Evolutionary conservation across 2,797 vertebrate species (phyloP).

Genomic region (Fistularia tabacaria): DNA sequence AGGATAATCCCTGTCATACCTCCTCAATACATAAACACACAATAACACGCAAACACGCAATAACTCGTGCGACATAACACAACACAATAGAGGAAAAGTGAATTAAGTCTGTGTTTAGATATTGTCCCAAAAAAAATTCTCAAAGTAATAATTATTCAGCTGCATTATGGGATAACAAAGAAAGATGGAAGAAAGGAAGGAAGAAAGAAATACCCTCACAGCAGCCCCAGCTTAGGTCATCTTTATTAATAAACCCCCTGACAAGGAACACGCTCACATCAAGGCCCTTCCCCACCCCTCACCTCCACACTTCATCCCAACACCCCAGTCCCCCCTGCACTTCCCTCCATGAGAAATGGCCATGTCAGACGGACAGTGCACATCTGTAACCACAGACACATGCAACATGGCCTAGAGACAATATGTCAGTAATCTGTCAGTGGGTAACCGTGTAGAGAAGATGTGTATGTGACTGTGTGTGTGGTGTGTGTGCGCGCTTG

Average conservation of each 20-base stretch:
- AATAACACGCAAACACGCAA: constrained; percentile 16
- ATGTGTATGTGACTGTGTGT: constrained; percentile 32
- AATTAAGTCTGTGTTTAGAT: constrained; percentile 7
- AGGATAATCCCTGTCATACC: constrained; percentile 52
- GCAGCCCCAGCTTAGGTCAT: constrained; percentile 69
- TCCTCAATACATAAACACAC: constrained; percentile 9
- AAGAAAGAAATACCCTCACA: constrained; percentile 9
- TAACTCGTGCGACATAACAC: constrained; percentile 5
- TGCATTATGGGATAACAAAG: constrained; percentile 12
- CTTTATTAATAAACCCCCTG: constrained; percentile 78
- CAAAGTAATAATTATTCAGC: constrained; percentile 32
- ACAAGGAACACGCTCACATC: constrained; percentile 69
- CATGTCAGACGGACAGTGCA: constrained; percentile 56
- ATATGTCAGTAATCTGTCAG: constrained; percentile 68
- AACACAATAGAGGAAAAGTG: constrained; percentile 12
- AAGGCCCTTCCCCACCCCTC: constrained; percentile 45
- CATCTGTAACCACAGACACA: constrained; percentile 38
- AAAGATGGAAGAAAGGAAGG: constrained; percentile 1
- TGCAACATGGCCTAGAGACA: constrained; percentile 50
- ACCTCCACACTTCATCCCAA: constrained; percentile 33
- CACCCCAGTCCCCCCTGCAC: constrained; percentile 32
- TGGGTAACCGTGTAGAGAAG: constrained; percentile 60
- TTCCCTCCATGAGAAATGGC: constrained; percentile 61
- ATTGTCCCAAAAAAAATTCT: constrained; percentile 15
- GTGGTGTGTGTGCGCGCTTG: constrained; percentile 16